phyloP scores from a whole-genome alignment of 2,888 invertebrate genomes.

The Cheilosia urbana region DNA sequence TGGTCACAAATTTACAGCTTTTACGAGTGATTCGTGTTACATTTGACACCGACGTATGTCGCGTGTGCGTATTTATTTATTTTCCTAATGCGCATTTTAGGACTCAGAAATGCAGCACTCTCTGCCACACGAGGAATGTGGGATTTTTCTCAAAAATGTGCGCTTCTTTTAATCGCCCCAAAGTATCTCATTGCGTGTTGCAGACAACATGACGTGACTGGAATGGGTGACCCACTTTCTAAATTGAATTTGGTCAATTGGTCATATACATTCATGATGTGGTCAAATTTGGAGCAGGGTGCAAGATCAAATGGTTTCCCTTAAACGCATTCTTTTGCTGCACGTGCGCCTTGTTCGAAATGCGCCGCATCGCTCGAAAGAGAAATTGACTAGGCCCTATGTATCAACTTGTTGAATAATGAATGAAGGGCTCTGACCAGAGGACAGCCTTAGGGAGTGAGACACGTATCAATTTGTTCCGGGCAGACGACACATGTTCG shows the following conservation, averaged over 20 bases:
- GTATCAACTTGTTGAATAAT: conserved; percentile 34
- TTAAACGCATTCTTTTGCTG: conserved; percentile 57
- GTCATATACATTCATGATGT: conserved; percentile 11
- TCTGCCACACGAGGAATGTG: background rate
- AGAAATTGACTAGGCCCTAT: conserved; percentile 52
- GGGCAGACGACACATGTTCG: conserved; percentile 63
- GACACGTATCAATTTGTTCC: conserved; percentile 47
- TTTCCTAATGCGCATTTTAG: background rate
- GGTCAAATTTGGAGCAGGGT: conserved; percentile 58
- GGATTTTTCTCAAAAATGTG: conserved; percentile 1
- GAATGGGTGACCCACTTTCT: conserved; percentile 68
- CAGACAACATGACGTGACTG: conserved; percentile 48
- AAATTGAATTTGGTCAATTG: conserved; percentile 49
- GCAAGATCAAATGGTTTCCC: conserved; percentile 37
- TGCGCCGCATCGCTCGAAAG: conserved; percentile 31
- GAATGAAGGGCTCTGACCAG: conserved; percentile 51
- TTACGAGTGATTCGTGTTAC: conserved; percentile 34
- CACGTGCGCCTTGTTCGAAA: conserved; percentile 64
- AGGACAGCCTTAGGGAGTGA: conserved; percentile 35
- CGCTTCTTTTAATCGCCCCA: conserved; percentile 14
- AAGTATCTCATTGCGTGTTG: conserved; percentile 34
- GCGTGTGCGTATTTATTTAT: conserved; percentile 39
- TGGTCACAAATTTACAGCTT: conserved; percentile 40
- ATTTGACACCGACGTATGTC: conserved; percentile 38
- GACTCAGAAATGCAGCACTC: conserved; percentile 19